phyloP scores from a whole-genome alignment of 2,888 invertebrate genomes.

The Tinea pellionella region DNA sequence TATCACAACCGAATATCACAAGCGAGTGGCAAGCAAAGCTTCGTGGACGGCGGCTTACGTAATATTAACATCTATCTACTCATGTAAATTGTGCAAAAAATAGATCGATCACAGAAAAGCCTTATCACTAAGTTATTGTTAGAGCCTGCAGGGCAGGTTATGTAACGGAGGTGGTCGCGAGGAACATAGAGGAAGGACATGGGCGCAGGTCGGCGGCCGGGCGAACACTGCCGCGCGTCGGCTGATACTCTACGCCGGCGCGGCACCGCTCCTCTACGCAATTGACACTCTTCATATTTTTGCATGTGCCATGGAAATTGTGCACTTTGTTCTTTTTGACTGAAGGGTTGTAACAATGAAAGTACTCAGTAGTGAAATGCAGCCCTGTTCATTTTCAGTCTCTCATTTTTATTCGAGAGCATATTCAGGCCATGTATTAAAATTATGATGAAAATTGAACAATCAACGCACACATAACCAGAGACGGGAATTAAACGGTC shows the following conservation, averaged over 20 bases:
- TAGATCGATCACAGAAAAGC: constrained; percentile 65
- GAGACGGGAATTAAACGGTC: too few species aligned
- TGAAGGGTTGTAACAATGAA: not conserved
- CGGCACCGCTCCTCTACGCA: constrained; percentile 20
- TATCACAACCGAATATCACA: constrained; percentile 69
- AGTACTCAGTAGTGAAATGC: too few species aligned
- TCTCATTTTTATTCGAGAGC: too few species aligned
- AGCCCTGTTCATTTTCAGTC: too few species aligned
- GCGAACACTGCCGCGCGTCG: constrained; percentile 51
- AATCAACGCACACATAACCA: too few species aligned
- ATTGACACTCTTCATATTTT: not conserved
- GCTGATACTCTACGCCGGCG: constrained; percentile 20
- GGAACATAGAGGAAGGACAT: constrained; percentile 40
- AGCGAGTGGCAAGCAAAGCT: constrained; percentile 65
- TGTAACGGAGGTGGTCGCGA: constrained; percentile 60
- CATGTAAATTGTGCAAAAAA: constrained; percentile 53
- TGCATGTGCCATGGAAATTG: not conserved
- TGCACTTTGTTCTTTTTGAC: not conserved
- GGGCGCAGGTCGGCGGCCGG: constrained; percentile 54
- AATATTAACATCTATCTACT: constrained; percentile 50
- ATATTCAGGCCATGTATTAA: too few species aligned
- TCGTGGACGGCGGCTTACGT: constrained; percentile 67
- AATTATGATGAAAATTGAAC: too few species aligned
- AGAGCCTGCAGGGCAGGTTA: constrained; percentile 34
- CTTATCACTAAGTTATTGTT: constrained; percentile 25